Evolutionary conservation across 2,797 vertebrate species (phyloP).

Genomic region (Poeciliopsis paucimaculata): DNA sequence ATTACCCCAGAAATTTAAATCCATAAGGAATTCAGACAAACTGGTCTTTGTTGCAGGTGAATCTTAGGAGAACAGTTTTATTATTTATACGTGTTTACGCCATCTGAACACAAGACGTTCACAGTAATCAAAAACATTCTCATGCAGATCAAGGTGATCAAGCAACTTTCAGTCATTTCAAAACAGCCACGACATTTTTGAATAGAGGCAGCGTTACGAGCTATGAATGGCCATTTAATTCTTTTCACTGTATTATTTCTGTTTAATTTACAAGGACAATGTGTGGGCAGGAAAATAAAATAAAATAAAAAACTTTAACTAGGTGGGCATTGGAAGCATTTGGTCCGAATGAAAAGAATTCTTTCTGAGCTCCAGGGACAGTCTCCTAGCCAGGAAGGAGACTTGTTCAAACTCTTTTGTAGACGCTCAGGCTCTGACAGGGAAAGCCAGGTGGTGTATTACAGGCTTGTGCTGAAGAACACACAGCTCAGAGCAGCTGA

Average conservation of each 20-base stretch:
- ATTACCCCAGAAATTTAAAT: not conserved
- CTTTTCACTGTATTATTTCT: not conserved
- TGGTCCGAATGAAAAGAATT: not conserved
- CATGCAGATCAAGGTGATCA: not conserved
- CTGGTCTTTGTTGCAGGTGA: not conserved
- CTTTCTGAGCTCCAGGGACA: not conserved
- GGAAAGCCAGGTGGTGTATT: not conserved
- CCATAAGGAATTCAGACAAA: not conserved
- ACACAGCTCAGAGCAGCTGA: not conserved
- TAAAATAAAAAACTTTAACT: not conserved
- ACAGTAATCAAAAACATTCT: not conserved
- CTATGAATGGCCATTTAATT: not conserved
- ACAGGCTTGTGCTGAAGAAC: not conserved
- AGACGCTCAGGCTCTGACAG: not conserved
- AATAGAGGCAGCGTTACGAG: not conserved
- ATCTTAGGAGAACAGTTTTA: not conserved
- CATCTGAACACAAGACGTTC: not conserved
- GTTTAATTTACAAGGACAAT: slow-evolving; percentile 2
- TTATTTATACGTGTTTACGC: not conserved
- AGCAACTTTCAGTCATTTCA: not conserved
- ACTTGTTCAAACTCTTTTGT: not conserved
- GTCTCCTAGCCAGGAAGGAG: not conserved
- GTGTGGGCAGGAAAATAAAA: not conserved
- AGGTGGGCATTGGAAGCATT: not conserved
- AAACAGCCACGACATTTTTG: not conserved